Conservation (phyloP, 2,797 vertebrate genomes). For the Gadopsis bispinosus region DNA sequence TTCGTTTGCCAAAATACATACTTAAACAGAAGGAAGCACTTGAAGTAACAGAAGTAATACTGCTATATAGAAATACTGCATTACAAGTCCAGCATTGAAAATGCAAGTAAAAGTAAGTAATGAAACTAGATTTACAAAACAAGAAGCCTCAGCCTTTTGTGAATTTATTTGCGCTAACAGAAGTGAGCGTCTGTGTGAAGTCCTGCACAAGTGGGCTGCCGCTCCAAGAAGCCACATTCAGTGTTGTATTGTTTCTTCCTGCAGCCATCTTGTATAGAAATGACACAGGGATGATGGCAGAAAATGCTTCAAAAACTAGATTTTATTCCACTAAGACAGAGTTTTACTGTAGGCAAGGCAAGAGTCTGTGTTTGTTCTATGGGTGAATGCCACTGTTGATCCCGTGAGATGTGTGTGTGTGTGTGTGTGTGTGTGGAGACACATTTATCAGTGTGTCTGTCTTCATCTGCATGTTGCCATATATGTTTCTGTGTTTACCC, state of each 20-base stretch:
- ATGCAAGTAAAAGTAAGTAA: background rate
- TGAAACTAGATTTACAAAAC: background rate
- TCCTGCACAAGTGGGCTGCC: background rate
- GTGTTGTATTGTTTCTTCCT: slow-evolving; percentile 1
- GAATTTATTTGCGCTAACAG: background rate
- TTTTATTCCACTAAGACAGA: slow-evolving; percentile 1
- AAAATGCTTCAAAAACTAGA: background rate
- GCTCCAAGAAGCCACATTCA: background rate
- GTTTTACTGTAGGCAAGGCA: background rate
- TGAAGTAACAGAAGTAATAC: background rate
- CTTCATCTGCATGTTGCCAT: slow-evolving; percentile 2
- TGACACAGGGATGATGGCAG: background rate
- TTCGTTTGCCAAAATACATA: background rate
- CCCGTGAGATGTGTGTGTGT: background rate
- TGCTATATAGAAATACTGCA: background rate
- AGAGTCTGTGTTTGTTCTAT: background rate
- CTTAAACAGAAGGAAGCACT: background rate
- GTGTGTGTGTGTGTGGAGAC: slow-evolving; percentile 5
- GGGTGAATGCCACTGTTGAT: slow-evolving; percentile 17
- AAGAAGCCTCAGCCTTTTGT: background rate
- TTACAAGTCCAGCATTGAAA: background rate
- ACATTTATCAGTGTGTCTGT: slow-evolving; percentile 13
- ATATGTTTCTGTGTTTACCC: slow-evolving; percentile 29
- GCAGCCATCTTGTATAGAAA: slow-evolving; percentile 20
- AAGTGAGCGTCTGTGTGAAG: background rate